Percentiles rank a stretch among this genome's conserved stretches.
Conservation (phyloP, 2,888 invertebrate genomes). For the Dione vanillae region DNA sequence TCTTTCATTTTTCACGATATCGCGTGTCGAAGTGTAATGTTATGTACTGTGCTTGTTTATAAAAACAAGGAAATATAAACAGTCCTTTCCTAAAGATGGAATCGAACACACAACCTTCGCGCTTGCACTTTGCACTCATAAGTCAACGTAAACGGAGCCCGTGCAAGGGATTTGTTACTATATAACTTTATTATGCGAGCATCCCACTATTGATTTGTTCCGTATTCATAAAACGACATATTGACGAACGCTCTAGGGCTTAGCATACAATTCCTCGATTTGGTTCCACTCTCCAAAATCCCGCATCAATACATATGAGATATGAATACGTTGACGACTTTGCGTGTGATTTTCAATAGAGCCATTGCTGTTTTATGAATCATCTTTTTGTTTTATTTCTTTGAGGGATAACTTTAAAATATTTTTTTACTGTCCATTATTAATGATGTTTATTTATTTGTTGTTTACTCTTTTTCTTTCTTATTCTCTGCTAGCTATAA, state of each 20-base stretch:
- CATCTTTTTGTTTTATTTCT: neutral
- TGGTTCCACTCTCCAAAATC: conserved; percentile 7
- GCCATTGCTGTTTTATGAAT: neutral
- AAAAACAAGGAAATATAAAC: too few species aligned
- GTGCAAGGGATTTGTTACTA: neutral
- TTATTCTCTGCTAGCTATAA: too few species aligned
- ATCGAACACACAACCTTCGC: too few species aligned
- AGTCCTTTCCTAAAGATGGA: too few species aligned
- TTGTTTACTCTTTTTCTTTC: too few species aligned
- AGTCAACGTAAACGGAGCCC: neutral
- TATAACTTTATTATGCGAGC: neutral
- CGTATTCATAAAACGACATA: conserved; percentile 26
- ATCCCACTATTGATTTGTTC: conserved; percentile 2
- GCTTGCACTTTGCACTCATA: too few species aligned
- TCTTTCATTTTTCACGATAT: too few species aligned
- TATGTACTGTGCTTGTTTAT: too few species aligned
- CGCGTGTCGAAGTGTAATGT: too few species aligned
- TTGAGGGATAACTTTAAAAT: too few species aligned
- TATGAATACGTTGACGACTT: conserved; percentile 24
- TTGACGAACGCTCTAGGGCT: conserved; percentile 11
- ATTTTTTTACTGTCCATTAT: too few species aligned
- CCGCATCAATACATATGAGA: conserved; percentile 18
- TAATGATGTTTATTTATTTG: too few species aligned
- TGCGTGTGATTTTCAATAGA: conserved; percentile 15
- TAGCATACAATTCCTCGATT: conserved; percentile 23